Base-by-base conservation (phyloP, 2,888 invertebrate species). In the Eupithecia inturbata region DNA sequence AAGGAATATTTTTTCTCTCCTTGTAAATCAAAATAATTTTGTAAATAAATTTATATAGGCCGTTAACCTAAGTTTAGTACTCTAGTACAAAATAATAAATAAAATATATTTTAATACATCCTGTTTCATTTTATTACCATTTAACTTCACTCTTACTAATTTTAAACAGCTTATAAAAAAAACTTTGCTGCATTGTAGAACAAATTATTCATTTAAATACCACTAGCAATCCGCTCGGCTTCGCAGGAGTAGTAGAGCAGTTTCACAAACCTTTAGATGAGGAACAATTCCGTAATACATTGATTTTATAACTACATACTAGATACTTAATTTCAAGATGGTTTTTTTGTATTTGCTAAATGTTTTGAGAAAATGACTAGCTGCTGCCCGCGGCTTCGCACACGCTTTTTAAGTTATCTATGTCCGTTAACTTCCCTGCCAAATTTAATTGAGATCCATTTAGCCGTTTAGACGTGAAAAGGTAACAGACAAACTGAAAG, bases 31-130 rank as follows among this genome's bases (percentile, higher is more conserved):
- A 57, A 67, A 63, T 68, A 36, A 70, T 74, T 74, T 74, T 75
- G 73, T 73, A 73, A 75, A 75, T 73, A 75, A n/a, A 66, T 70
- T 68, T 76, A 70, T 31, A 41, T 74, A 77, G 71, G 69, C 66
- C 63, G 22, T 22, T 66, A 69, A 64, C 53, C 53, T 74, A 76
- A 74, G 68, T 68, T 71, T 28, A 76, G 41, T 70, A 74, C 60
- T 74, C 71, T 78, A 81, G 69, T 88, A 88, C 89, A 86, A 88
- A 82, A 33, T 64, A 36, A 82, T 81, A 78, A 74, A 87, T 86
- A 89, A 91, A 91, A 91, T 87, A 86, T 88, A 80, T 87, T 89
- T 88, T 91, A 74, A 72, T 69, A 70, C 31, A 64, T 14, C 10
- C 36, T 68, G n/a, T 36, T 31, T 33, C 39, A 22, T 64, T 64